Percentiles rank a stretch among this genome's conserved stretches.
These are phyloP conservation scores for Drosophila sordidapex DNA, from an alignment of 2,888 invertebrate species.

Conservation along the genomic window DNA sequence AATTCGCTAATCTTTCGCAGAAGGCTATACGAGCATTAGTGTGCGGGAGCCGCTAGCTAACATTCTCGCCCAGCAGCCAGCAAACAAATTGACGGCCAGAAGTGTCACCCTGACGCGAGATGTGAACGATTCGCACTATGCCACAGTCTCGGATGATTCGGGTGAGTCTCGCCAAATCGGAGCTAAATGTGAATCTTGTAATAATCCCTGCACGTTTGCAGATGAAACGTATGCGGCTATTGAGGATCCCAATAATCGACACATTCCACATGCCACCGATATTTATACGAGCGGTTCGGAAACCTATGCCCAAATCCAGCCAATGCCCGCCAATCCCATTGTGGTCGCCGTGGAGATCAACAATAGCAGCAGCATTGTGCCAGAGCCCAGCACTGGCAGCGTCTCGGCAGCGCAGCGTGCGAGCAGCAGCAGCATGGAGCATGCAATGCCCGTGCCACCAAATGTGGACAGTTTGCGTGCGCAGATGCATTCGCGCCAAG, in stretches of 20 bases:
- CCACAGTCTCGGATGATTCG: conserved; percentile 96
- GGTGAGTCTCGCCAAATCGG: conserved; percentile 85
- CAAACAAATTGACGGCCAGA: conserved; percentile 82
- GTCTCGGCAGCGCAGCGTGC: conserved; percentile 32
- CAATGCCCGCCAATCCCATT: conserved; percentile 85
- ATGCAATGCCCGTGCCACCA: conserved; percentile 85
- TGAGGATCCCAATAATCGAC: conserved; percentile 88
- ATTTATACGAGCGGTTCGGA: conserved; percentile 92
- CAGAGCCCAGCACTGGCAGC: conserved; percentile 27
- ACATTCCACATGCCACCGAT: conserved; percentile 85
- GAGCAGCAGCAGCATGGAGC: conserved; percentile 59
- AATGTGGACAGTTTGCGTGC: conserved; percentile 88
- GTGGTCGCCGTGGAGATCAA: conserved; percentile 85
- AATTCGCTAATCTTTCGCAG: conserved; percentile 84
- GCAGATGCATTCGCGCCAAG: conserved; percentile 86
- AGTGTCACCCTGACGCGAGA: conserved; percentile 84
- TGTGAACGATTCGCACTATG: conserved; percentile 90
- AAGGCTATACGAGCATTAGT: conserved; percentile 96
- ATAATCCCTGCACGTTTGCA: conserved; percentile 69
- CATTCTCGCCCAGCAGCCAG: conserved; percentile 87
- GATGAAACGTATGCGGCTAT: conserved; percentile 97
- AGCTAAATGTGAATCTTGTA: not conserved
- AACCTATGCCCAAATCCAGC: conserved; percentile 93
- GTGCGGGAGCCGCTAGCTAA: conserved; percentile 94
- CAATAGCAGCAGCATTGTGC: conserved; percentile 60